These are phyloP conservation scores for Druceiella hillmani DNA, from an alignment of 2,888 invertebrate genomes.

Conservation along the genomic window DNA sequence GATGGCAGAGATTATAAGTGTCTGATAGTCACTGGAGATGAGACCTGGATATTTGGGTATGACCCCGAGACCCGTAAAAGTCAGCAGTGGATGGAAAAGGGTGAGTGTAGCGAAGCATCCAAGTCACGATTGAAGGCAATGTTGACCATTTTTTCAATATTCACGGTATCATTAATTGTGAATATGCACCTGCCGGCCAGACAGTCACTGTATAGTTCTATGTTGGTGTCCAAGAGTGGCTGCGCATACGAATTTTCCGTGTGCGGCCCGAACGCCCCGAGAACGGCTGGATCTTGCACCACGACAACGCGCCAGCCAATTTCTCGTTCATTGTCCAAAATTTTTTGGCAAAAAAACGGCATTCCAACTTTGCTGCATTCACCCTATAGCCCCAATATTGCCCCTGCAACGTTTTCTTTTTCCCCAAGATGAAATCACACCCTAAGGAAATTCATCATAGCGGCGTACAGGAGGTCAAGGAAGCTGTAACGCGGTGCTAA, in stretches of 20 bases:
- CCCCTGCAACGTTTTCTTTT: conserved; percentile 3
- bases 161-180: background rate
- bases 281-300: background rate
- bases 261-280: background rate
- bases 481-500: conserved; percentile 16
- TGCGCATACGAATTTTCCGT: background rate
- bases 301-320: background rate
- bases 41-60: too few species aligned
- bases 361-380: background rate
- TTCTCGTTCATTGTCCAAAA: too few species aligned
- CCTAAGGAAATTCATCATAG: conserved; percentile 23
- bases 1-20: too few species aligned
- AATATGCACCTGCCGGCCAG: too few species aligned
- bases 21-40: too few species aligned
- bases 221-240: too few species aligned
- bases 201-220: too few species aligned
- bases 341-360: too few species aligned
- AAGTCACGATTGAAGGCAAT: background rate
- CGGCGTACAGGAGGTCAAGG: conserved; percentile 12
- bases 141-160: background rate
- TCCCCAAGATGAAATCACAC: conserved; percentile 5
- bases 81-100: background rate
- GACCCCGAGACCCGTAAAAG: too few species aligned
- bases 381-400: background rate
- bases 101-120: background rate